Base-by-base conservation (phyloP, 2,888 invertebrate species). In the Polyploca ridens region DNA sequence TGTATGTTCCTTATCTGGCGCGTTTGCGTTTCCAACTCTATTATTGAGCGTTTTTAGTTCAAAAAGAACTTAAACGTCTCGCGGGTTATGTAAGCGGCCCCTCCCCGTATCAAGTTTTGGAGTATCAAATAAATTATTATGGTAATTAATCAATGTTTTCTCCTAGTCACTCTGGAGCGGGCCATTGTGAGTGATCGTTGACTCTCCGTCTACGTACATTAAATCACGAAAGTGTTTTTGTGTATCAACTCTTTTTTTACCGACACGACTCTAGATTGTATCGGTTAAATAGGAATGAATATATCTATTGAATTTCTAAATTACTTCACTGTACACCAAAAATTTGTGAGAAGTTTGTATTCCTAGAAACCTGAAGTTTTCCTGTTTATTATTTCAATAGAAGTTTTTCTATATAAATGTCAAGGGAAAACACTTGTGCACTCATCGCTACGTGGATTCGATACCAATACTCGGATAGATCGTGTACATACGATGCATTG, bases 81-180 rank as follows among this genome's bases (percentile, higher is more conserved):
- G 74, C 77, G 75, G 82, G 85, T 88, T 89, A 85, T 85, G 86
- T 84, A 90, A 90, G 85, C 84, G 85, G 87, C 89, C 88, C 90
- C 90, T 86, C 90, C 90, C 86, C 80, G 79, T 90, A 90, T 91
- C 92, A 89, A 91, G 90, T 92, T 93, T 91, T 89, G 87, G 92
- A 90, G 93, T 93, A 94, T 92, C 94, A 94, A 93, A 94, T 94
- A 94, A 94, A 94, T 93, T 91, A 94, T 94, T 93, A 93, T 93
- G 92, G 92, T 93, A 93, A 94, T 94, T 94, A 94, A 94, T 94
- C 94, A 94, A 92, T 90, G 93, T 94, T 93, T 93, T 93, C 93
- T 93, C 89, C 93, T 81, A 93, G 93, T 94, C 93, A 94, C 91
- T 94, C 86, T 79, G 83, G 84, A 81, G 85, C 86, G 79, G 79